These are phyloP conservation scores for Prenolepis imparis DNA, from an alignment of 2,888 invertebrate species.

Conservation along the genomic window DNA sequence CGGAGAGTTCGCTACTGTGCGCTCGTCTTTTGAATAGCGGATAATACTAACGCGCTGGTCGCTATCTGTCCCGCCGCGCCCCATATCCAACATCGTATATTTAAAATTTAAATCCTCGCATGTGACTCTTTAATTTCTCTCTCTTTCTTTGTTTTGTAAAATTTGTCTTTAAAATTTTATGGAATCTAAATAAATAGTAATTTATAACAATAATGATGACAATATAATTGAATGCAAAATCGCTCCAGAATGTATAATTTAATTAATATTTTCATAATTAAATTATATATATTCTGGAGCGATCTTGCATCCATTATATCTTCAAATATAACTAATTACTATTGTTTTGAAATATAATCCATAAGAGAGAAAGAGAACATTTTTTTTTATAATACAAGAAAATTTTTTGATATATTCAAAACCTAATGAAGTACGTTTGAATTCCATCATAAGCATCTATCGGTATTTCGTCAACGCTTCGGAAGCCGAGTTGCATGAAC, in stretches of 20 bases:
- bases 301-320: no score
- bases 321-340: background rate
- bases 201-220: conserved; percentile 31
- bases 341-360: background rate
- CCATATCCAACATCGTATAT: conserved; percentile 38
- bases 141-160: background rate
- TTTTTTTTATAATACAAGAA: background rate
- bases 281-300: no score
- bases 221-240: background rate
- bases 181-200: conserved; percentile 40
- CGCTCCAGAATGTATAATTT: background rate
- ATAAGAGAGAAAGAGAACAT: background rate
- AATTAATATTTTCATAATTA: no score
- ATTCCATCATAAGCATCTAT: conserved; percentile 10
- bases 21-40: conserved; percentile 45
- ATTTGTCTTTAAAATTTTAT: conserved; percentile 6
- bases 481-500: conserved; percentile 13
- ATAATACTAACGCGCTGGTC: conserved; percentile 40
- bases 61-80: conserved; percentile 45
- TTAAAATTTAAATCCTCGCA: conserved; percentile 51
- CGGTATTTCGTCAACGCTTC: conserved; percentile 8
- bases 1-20: conserved; percentile 47
- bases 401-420: background rate
- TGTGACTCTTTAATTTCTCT: conserved; percentile 33
- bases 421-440: background rate